phyloP scores from a whole-genome alignment of 2,797 vertebrate species.

The Lithobates pipiens region DNA sequence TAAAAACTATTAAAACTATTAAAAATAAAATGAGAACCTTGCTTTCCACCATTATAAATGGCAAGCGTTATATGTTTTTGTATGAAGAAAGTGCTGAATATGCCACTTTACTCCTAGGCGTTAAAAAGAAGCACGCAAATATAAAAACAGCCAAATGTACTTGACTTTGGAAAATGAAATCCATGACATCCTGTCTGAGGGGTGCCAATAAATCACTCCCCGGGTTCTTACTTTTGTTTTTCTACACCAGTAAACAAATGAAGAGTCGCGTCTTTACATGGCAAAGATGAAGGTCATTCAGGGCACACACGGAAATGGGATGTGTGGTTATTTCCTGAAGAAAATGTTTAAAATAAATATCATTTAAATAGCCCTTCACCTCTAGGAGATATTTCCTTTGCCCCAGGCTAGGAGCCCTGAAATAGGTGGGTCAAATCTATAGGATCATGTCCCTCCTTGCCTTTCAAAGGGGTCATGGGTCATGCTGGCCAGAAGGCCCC shows the following conservation, averaged over 20 bases:
- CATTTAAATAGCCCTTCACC: constrained; percentile 59
- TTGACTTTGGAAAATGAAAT: constrained; percentile 36
- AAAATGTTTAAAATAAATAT: constrained; percentile 61
- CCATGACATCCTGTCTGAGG: constrained; percentile 39
- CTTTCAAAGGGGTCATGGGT: constrained; percentile 84
- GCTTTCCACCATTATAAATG: neutral
- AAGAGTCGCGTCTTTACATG: constrained; percentile 1
- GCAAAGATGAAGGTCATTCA: constrained; percentile 49
- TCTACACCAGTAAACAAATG: constrained; percentile 6
- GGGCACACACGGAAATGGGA: constrained; percentile 56
- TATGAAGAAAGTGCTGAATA: neutral
- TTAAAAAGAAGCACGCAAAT: neutral
- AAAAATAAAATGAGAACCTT: no score
- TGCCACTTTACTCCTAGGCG: neutral
- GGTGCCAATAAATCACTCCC: constrained; percentile 36
- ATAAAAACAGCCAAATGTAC: constrained; percentile 10
- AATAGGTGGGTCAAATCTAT: constrained; percentile 57
- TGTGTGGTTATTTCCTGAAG: constrained; percentile 57
- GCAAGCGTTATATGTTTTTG: neutral
- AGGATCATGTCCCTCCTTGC: constrained; percentile 67
- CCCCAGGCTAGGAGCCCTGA: constrained; percentile 45
- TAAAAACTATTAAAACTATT: no score
- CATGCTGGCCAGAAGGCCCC: constrained; percentile 86
- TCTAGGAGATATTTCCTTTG: constrained; percentile 48
- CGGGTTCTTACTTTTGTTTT: constrained; percentile 5